Evolutionary conservation across 2,113 vertebrate genomes (phyloP), one percentile per base, ranked within the genome.

Genomic region (Brachypteracias leptosomus): DNA sequence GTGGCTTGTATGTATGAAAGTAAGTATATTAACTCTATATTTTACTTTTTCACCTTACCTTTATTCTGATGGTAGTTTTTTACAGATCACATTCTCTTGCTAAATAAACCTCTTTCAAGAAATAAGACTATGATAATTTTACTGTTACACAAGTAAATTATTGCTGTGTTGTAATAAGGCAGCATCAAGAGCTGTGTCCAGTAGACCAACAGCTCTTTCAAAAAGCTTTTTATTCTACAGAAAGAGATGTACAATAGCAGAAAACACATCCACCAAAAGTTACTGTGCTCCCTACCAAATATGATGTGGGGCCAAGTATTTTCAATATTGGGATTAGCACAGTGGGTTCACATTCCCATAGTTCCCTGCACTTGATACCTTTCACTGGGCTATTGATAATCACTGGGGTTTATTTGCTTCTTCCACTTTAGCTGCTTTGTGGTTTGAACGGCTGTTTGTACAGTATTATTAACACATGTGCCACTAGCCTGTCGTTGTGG

Each of bases 401-500:
- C 83, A 59, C 57, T 68, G 83, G 2, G 6, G 75, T 81, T 83
- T 95, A 42, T 97, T 97, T 97, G 91, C 93, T 97, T 82, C 97
- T 97, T 96, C 93, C 80, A 70, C 80, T 83, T 96, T 65, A 88
- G 93, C 77, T 91, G 94, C 90, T 96, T 49, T 96, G 77, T 85
- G 71, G 44, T 59, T 96, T 89, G 87, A 90, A 74, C 57, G 66
- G 75, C 76, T 95, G 59, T 96, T 96, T 96, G 85, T 88, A 80
- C 35, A 95, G 83, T 51, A 81, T 88, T 95, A 92, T 89, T 97
- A 95, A 97, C 92, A 89, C 51, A 82, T 85, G 72, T 79, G 58
- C 78, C 35, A 19, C 49, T 73, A 28, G 35, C 28, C 44, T 97
- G 90, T 81, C 61, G 22, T 31, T 90, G 28, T 21, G 81, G 61